Evolutionary conservation across 2,888 invertebrate species (phyloP), one percentile per base, ranked within the genome.

Genomic region (Boloria euphrosyne): DNA sequence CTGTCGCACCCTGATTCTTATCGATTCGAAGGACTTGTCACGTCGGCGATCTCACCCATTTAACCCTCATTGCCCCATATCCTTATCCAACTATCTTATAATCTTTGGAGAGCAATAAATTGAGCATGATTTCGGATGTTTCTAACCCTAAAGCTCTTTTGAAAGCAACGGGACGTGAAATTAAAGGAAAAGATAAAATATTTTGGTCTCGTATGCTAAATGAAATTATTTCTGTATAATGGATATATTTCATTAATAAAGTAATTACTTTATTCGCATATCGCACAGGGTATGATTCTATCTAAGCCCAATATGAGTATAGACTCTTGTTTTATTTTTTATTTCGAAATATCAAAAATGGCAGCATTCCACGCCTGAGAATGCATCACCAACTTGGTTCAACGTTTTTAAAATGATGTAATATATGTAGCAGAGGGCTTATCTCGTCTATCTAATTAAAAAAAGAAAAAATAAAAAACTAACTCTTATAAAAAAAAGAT

Each of bases 101-200:
- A 66, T 66, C 66, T 63, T 61, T 55, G 52, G 59, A 46, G 51
- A 55, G 47, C 61, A 65, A 68, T 66, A 63, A 63, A 67, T 67
- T 63, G n/a, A 18, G 62, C 55, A 67, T 68, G 63, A 69, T 69
- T 66, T 63, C 57, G 57, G 57, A 60, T 66, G 60, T 63, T 27
- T 47, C 50, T 16, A 44, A 22, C 50, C 62, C 22, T 38, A 22
- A 57, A 57, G 57, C n/a, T 14, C 57, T 57, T 63, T 63, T 16
- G 44, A 44, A 63, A 16, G 63, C 49, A 55, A 16, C 18, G 55
- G 43, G 13, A 51, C 44, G 57, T 44, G n/a, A 54, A 63, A 61
- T 57, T 17, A 17, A 18, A 38, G 57, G 38, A 10, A n/a, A 50
- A 17, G 61, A 27, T 16, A 66, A 62, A 52, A 38, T 57, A 46